These are phyloP conservation scores for Clostera curtula DNA, from an alignment of 2,888 invertebrate genomes.

Conservation along the genomic window DNA sequence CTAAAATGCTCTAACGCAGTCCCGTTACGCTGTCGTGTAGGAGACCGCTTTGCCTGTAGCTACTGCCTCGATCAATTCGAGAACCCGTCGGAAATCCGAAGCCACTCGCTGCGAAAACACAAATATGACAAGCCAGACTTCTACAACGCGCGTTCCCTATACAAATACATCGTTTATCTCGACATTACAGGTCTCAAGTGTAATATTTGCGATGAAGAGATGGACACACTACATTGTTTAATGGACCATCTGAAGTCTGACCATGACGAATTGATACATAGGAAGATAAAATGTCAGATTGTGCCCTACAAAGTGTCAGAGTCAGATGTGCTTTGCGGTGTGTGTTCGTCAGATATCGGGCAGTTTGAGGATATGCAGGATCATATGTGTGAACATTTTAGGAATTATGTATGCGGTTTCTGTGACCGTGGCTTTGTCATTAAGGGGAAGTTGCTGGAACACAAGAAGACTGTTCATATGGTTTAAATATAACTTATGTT, in stretches of 20 bases:
- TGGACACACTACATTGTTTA: constrained; percentile 33
- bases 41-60: constrained; percentile 40
- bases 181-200: constrained; percentile 46
- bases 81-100: constrained; percentile 37
- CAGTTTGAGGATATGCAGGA: constrained; percentile 38
- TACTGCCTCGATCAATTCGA: constrained; percentile 46
- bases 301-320: constrained; percentile 35
- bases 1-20: constrained; percentile 47
- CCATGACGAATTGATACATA: constrained; percentile 39
- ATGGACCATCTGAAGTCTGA: constrained; percentile 40
- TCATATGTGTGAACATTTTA: constrained; percentile 53
- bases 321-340: constrained; percentile 25
- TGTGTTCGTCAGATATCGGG: constrained; percentile 25
- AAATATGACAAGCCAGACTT: constrained; percentile 31
- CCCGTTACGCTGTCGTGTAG: constrained; percentile 38
- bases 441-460: constrained; percentile 35
- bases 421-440: constrained; percentile 42
- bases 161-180: constrained; percentile 42
- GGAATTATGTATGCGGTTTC: constrained; percentile 50
- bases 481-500: constrained; percentile 15
- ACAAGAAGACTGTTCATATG: constrained; percentile 37
- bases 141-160: constrained; percentile 34
- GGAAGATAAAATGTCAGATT: constrained; percentile 48
- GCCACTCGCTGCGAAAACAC: constrained; percentile 34
- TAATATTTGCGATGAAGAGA: constrained; percentile 29